Evolutionary conservation across 2,797 vertebrate species (phyloP).

Genomic region (Pteronotus mesoamericanus): DNA sequence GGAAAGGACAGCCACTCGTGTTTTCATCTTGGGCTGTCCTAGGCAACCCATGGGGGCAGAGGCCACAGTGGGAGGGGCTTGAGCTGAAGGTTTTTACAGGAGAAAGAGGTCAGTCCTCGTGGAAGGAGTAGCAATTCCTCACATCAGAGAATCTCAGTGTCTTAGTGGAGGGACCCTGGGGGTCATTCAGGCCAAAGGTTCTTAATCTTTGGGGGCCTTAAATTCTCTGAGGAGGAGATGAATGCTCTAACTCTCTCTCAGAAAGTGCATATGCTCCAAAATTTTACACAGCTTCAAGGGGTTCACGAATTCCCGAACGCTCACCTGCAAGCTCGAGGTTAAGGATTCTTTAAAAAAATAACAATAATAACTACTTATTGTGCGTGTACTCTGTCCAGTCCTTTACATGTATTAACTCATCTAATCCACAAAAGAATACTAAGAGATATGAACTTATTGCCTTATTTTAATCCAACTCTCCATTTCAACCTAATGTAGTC

Average conservation of each 20-base stretch:
- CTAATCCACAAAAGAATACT: not conserved
- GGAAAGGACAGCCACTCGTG: not conserved
- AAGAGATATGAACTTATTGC: not conserved
- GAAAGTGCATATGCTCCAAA: not conserved
- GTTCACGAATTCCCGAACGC: not conserved
- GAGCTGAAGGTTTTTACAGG: not conserved
- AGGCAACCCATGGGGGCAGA: not conserved
- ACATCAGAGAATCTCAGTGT: not conserved
- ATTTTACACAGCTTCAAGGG: not conserved
- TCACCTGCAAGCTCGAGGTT: not conserved
- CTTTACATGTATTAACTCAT: not conserved
- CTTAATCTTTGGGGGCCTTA: not conserved
- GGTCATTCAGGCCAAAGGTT: not conserved
- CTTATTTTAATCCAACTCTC: not conserved
- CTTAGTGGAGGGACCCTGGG: not conserved
- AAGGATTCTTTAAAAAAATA: not conserved
- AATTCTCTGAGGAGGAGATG: not conserved
- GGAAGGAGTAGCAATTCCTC: not conserved
- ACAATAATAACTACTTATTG: not conserved
- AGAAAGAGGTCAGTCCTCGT: not conserved
- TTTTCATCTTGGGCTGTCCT: not conserved
- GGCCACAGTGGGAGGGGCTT: not conserved
- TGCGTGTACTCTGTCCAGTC: not conserved
- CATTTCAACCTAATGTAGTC: not conserved
- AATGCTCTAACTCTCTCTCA: not conserved